Conservation (phyloP, 2,113 vertebrate species). For the Phaethornis superciliosus region DNA sequence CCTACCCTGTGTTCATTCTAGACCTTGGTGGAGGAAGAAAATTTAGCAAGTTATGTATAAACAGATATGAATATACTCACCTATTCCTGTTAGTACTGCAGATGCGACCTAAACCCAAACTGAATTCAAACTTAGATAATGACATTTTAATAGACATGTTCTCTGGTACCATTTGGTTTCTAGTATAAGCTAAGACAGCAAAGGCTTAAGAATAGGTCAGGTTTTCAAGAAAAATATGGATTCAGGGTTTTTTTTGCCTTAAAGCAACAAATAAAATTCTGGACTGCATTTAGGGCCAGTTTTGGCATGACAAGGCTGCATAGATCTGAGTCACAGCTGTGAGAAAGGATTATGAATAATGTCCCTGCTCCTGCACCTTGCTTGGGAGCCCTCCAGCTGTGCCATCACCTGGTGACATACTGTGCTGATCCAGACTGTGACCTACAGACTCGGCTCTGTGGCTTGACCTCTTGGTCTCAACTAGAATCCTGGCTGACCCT, state of each 20-base stretch:
- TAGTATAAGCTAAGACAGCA: background rate
- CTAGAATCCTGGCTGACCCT: background rate
- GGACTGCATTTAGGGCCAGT: background rate
- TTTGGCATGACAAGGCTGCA: background rate
- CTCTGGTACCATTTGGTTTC: background rate
- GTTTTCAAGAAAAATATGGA: background rate
- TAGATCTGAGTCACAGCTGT: background rate
- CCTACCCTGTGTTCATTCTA: background rate
- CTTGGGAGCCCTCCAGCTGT: background rate
- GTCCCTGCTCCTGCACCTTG: accelerated
- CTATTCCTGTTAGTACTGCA: background rate
- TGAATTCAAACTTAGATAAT: background rate
- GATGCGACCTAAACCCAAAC: background rate
- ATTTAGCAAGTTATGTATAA: background rate
- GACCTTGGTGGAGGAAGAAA: background rate
- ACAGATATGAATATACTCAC: background rate
- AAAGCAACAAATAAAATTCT: background rate
- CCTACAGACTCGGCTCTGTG: background rate
- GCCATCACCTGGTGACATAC: background rate
- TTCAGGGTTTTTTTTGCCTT: background rate
- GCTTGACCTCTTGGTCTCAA: background rate
- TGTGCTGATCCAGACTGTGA: background rate
- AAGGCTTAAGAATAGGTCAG: background rate
- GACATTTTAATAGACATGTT: background rate
- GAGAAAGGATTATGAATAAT: background rate